phyloP scores from a whole-genome alignment of 35 echinoderm and acorn worm genomes.

The Hemicentrotus pulcherrimus region DNA sequence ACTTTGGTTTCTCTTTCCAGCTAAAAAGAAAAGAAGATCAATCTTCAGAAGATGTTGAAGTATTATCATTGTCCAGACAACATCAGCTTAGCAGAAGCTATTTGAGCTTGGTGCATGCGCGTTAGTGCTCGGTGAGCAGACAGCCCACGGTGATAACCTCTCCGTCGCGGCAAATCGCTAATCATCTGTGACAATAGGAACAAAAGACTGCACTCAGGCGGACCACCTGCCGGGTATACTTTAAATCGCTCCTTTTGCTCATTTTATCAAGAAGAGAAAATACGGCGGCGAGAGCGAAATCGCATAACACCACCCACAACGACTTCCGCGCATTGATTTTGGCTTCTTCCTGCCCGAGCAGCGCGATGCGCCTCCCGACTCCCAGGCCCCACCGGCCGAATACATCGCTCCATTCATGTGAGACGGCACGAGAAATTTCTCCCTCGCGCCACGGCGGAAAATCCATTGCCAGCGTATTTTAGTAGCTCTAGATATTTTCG shows the following conservation, averaged over 20 bases:
- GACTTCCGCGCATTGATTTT: slow-evolving; percentile 56
- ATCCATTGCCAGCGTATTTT: slow-evolving; percentile 38
- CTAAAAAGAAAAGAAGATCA: neutral
- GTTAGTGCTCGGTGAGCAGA: slow-evolving; percentile 21
- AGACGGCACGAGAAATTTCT: slow-evolving; percentile 49
- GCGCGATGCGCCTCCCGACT: slow-evolving; percentile 33
- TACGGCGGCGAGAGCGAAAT: slow-evolving; percentile 50
- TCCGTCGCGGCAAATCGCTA: slow-evolving; percentile 45
- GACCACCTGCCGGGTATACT: slow-evolving; percentile 56
- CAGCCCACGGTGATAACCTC: slow-evolving; percentile 42
- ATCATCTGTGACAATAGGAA: slow-evolving; percentile 56
- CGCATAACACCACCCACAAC: slow-evolving; percentile 56
- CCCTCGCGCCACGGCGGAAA: slow-evolving; percentile 9
- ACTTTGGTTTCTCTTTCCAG: too few species aligned
- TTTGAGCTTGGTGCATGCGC: neutral
- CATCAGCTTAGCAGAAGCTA: neutral
- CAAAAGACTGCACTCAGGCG: slow-evolving; percentile 51
- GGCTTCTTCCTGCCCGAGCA: slow-evolving; percentile 37
- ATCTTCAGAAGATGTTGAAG: neutral
- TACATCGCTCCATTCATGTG: slow-evolving; percentile 53
- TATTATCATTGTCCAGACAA: neutral
- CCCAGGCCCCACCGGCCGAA: slow-evolving; percentile 27
- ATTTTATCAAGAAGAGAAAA: slow-evolving; percentile 53
- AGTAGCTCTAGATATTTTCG: slow-evolving; percentile 7
- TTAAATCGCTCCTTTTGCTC: slow-evolving; percentile 54